A percentile compares a stretch with the other conserved stretches of the same genome.
These are phyloP conservation scores for Brachionus rotundiformis DNA, from an alignment of 1,140 invertebrate species.

Conservation along the genomic window DNA sequence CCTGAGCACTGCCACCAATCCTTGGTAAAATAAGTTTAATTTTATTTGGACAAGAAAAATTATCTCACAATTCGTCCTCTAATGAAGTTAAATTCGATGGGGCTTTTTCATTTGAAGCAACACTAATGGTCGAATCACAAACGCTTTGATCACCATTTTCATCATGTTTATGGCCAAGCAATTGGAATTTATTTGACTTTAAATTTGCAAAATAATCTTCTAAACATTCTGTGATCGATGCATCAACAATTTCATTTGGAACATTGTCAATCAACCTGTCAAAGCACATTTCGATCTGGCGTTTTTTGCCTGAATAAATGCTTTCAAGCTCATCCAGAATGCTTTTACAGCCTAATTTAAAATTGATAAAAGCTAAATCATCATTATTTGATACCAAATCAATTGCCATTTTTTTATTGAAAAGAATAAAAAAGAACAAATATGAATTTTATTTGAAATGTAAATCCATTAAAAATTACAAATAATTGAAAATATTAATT, in stretches of 20 bases:
- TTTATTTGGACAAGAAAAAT: no score
- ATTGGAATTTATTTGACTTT: slow-evolving; percentile 5
- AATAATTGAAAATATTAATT: no score
- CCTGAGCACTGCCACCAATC: not conserved
- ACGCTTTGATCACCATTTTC: not conserved
- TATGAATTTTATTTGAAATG: no score
- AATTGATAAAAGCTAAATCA: slow-evolving; percentile 2
- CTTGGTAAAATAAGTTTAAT: not conserved
- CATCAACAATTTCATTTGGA: slow-evolving; percentile 12
- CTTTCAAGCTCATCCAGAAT: not conserved
- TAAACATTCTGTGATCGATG: slow-evolving; percentile 6
- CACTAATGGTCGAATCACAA: slow-evolving; percentile 30
- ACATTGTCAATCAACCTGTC: slow-evolving; percentile 21
- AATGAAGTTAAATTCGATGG: not conserved
- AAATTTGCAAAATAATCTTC: not conserved
- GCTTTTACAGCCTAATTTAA: slow-evolving; percentile 2
- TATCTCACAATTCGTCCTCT: not conserved
- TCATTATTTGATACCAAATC: not conserved
- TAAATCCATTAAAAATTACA: no score
- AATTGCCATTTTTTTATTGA: not conserved
- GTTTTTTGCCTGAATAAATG: not conserved
- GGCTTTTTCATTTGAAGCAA: slow-evolving; percentile 15
- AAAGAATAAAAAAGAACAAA: no score
- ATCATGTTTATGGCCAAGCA: not conserved
- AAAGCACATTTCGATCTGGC: slow-evolving; percentile 32